Evolutionary conservation across 2,113 vertebrate species (phyloP), one percentile per base, ranked within the genome.

Genomic region (Callorhinus ursinus): DNA sequence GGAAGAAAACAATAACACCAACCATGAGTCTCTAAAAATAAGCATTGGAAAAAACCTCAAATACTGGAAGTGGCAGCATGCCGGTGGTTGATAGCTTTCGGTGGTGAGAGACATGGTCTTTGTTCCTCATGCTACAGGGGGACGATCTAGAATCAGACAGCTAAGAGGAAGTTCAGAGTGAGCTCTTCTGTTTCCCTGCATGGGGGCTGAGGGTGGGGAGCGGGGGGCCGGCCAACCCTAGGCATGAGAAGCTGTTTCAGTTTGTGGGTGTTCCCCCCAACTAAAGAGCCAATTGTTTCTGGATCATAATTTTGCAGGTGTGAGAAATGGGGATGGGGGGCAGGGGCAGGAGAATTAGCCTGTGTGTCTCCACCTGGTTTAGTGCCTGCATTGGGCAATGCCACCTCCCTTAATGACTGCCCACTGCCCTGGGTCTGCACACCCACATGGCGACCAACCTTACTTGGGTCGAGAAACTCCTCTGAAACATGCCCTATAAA

Each of bases 221-320:
- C 12, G 0, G 49, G 22, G 1, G 55, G 11, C 57, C 1, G 5
- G 28, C 13, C 24, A 53, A 49, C 36, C 18, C 88, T 4, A 10
- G 85, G 36, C 11, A 0, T 26, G 59, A 81, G 86, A 53, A 53
- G 46, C 26, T 26, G 3, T n/a, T 72, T 65, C n/a, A 14, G 55
- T 28, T 28, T 84, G 76, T 94, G 94, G 90, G 84, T 94, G 93
- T 46, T 90, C 57, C 55, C 33, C 31, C 7, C 74, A 4, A 1
- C 49, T 31, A 79, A 83, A 74, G 67, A 74, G 53, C 26, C 11
- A 0, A 7, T 15, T 57, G 92, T 92, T 95, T 81, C 67, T 80
- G 74, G 57, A 69, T 82, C 46, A 11, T 90, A 53, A 76, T 63
- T 93, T 39, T 33, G 42, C 77, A 94, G 93, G 95, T 72, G 91